These are phyloP conservation scores for Leptinotarsa defecta DNA, from an alignment of 1,140 invertebrate genomes.

Conservation along the genomic window DNA sequence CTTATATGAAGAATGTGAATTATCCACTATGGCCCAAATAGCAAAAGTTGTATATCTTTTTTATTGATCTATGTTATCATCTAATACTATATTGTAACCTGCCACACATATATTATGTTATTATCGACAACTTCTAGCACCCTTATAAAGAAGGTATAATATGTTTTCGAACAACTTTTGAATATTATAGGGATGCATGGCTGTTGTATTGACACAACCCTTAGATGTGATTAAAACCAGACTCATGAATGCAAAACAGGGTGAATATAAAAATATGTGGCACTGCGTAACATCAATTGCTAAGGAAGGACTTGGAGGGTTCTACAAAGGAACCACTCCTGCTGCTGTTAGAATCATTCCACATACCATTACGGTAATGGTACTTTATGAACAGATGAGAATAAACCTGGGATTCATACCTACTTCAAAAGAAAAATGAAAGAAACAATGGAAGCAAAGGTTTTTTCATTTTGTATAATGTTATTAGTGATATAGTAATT, in stretches of 20 bases:
- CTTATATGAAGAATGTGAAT: no score
- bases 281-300: conserved; percentile 72
- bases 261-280: conserved; percentile 79
- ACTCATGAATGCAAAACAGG: conserved; percentile 87
- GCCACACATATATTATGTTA: no score
- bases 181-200: conserved; percentile 71
- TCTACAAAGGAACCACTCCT: conserved; percentile 96
- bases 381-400: conserved; percentile 93
- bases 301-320: conserved; percentile 86
- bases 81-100: no score
- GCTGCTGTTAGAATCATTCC: conserved; percentile 97
- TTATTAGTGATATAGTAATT: no score
- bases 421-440: background rate
- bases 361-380: conserved; percentile 94
- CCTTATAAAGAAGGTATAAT: no score
- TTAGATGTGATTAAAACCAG: conserved; percentile 96
- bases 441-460: no score
- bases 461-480: no score
- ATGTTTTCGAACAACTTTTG: background rate
- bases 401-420: conserved; percentile 72
- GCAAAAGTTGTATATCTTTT: no score
- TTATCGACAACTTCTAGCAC: no score
- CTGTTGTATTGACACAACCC: conserved; percentile 93
- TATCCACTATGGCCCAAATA: no score
- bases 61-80: no score